Evolutionary conservation across 2,113 vertebrate species (phyloP).

Genomic region (Ictidomys tridecemlineatus): DNA sequence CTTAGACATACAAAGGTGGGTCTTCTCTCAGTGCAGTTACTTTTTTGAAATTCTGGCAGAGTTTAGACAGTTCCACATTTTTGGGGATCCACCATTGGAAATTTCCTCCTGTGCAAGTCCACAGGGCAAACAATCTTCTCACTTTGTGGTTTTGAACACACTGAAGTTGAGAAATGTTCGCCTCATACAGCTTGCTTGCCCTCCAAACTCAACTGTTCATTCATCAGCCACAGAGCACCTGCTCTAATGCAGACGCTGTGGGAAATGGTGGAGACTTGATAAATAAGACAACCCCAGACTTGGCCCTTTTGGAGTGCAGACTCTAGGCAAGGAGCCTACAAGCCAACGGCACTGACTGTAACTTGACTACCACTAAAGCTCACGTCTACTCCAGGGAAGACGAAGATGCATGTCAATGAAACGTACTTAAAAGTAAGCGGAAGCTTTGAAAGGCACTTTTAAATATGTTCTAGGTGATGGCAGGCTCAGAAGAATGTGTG

Average conservation of each 20-base stretch:
- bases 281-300: background rate
- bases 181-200: background rate
- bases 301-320: rapidly evolving
- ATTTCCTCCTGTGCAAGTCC: background rate
- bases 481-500: background rate
- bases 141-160: background rate
- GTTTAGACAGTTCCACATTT: background rate
- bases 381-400: background rate
- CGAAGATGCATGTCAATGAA: background rate
- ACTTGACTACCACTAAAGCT: background rate
- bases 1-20: background rate
- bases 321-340: background rate
- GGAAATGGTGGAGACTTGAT: background rate
- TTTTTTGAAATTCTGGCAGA: background rate
- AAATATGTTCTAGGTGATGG: background rate
- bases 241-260: background rate
- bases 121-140: background rate
- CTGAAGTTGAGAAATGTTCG: background rate
- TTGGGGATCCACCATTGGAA: background rate
- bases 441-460: background rate
- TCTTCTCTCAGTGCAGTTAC: background rate
- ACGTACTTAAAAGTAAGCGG: background rate
- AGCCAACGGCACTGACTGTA: background rate
- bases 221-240: background rate
- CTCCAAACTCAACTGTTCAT: background rate